Conservation (phyloP, 2,797 vertebrate genomes). For the Lithobates pipiens region DNA sequence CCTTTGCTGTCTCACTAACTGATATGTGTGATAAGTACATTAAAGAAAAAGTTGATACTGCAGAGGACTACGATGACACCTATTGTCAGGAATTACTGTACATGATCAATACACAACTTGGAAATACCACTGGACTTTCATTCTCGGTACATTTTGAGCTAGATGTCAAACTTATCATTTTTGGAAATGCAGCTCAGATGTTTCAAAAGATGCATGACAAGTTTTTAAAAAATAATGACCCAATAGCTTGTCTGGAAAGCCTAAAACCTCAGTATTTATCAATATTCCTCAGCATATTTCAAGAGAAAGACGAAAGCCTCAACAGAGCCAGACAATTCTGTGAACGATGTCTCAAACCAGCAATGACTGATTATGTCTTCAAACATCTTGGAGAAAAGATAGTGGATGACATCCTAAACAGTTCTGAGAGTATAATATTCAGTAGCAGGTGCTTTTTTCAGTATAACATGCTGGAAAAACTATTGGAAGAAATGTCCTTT, state of each 20-base stretch:
- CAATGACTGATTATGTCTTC: constrained; percentile 64
- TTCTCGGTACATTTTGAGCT: constrained; percentile 73
- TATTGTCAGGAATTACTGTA: constrained; percentile 74
- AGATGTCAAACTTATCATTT: constrained; percentile 76
- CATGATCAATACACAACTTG: constrained; percentile 72
- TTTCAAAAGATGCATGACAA: constrained; percentile 75
- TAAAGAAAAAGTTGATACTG: constrained; percentile 66
- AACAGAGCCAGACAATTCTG: constrained; percentile 67
- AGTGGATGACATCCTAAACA: constrained; percentile 67
- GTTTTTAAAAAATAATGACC: constrained; percentile 70
- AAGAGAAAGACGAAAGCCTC: constrained; percentile 64
- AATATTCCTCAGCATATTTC: constrained; percentile 71
- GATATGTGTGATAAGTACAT: constrained; percentile 71
- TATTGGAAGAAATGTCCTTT: constrained; percentile 58
- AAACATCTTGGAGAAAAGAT: constrained; percentile 69
- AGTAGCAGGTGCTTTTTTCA: constrained; percentile 64
- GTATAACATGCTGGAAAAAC: constrained; percentile 64
- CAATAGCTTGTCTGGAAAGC: constrained; percentile 63
- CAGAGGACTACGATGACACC: constrained; percentile 73
- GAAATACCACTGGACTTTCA: constrained; percentile 59
- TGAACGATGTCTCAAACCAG: constrained; percentile 68
- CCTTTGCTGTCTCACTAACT: constrained; percentile 59
- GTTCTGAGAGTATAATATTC: constrained; percentile 62
- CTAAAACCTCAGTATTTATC: constrained; percentile 66
- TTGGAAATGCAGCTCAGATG: constrained; percentile 69